phyloP scores from a whole-genome alignment of 2,113 vertebrate species.

The Malurus elegans region DNA sequence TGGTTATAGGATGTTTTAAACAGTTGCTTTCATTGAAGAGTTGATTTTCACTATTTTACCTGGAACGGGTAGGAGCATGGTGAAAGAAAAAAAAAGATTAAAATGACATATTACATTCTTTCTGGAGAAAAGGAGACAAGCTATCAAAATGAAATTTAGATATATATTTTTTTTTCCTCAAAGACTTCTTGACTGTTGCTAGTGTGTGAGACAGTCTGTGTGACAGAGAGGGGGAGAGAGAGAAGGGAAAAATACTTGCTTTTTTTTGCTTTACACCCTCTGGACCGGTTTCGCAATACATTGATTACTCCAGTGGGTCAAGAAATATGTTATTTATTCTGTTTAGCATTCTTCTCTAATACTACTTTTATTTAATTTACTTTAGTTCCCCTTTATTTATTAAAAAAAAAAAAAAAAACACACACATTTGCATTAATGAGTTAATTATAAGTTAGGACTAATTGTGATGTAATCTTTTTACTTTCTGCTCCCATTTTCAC shows the following conservation, averaged over 20 bases:
- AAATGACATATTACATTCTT: neutral
- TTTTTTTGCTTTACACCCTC: neutral
- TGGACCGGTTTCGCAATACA: neutral
- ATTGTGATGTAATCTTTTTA: neutral
- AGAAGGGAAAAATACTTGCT: neutral
- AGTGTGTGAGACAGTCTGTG: accelerated
- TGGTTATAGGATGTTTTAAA: accelerated
- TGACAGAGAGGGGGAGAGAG: neutral
- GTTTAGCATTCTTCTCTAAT: neutral
- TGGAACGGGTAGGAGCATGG: neutral
- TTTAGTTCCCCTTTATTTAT: neutral
- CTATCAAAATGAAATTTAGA: neutral
- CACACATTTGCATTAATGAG: neutral
- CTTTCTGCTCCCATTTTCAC: neutral
- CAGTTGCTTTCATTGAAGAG: neutral
- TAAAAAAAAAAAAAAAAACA: neutral
- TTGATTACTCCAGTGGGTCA: neutral
- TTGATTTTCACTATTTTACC: neutral
- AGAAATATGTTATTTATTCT: neutral
- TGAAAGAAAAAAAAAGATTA: neutral
- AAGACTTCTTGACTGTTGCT: neutral
- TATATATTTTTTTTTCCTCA: neutral
- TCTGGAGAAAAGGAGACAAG: neutral
- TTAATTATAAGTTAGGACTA: neutral
- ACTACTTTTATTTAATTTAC: neutral